These are phyloP conservation scores for Ceryle rudis DNA, from an alignment of 2,797 vertebrate species.

Conservation along the genomic window DNA sequence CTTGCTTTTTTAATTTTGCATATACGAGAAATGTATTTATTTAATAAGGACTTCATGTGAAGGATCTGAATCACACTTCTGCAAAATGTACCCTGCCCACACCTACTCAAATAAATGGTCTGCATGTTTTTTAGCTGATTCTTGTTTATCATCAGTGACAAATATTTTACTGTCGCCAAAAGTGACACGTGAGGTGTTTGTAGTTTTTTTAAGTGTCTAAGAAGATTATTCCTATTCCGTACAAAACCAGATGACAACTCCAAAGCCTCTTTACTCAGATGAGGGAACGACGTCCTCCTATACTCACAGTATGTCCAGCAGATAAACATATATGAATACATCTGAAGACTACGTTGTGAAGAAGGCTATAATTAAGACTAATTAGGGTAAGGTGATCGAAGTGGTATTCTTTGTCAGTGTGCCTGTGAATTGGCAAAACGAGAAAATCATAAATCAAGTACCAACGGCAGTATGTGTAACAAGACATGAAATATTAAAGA, in stretches of 20 bases:
- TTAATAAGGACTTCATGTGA: not conserved
- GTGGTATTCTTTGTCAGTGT: not conserved
- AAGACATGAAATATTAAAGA: conserved; percentile 35
- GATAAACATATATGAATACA: conserved; percentile 36
- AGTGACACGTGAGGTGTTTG: not conserved
- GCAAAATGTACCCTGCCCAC: fast-evolving
- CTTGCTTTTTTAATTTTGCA: not conserved
- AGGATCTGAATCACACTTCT: not conserved
- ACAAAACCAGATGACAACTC: not conserved
- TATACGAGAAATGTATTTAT: not conserved
- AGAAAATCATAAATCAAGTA: not conserved
- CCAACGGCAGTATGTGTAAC: not conserved
- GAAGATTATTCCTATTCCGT: not conserved
- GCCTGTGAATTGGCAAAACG: not conserved
- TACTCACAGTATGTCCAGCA: not conserved
- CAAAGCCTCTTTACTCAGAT: conserved; percentile 23
- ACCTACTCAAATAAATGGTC: not conserved
- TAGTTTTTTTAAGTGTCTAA: not conserved
- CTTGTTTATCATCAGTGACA: not conserved
- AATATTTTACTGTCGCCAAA: not conserved
- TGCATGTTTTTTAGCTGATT: not conserved
- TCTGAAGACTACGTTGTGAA: conserved; percentile 17
- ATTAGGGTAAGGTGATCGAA: conserved; percentile 50
- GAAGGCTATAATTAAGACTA: conserved; percentile 41
- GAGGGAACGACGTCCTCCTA: not conserved